phyloP scores from a whole-genome alignment of 1,140 invertebrate species.

The Spodoptera litura region DNA sequence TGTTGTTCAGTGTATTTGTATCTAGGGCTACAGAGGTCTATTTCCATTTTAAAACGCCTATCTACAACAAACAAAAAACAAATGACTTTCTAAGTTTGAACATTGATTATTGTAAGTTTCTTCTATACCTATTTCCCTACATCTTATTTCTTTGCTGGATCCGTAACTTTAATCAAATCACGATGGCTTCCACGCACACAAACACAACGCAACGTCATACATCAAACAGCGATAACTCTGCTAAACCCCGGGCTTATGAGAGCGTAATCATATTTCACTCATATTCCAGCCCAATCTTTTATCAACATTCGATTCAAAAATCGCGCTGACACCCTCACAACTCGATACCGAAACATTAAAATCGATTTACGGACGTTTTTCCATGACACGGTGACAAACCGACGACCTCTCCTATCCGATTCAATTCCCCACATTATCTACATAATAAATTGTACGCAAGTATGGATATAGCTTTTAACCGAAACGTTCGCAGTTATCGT shows the following conservation, averaged over 20 bases:
- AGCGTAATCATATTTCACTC: conserved; percentile 26
- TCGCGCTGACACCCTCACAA: conserved; percentile 2
- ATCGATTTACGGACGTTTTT: conserved; percentile 28
- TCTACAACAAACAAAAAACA: no score
- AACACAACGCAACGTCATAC: neutral
- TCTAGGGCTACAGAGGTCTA: no score
- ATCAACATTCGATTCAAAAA: conserved; percentile 33
- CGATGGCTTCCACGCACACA: neutral
- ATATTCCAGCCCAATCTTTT: conserved; percentile 14
- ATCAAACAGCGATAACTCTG: neutral
- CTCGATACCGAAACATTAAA: conserved; percentile 35
- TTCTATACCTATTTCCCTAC: no score
- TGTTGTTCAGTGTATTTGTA: no score
- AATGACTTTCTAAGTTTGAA: no score
- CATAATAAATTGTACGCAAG: conserved; percentile 26
- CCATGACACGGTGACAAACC: conserved; percentile 12
- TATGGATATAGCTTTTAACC: conserved; percentile 19
- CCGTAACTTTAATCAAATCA: no score
- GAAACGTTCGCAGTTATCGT: conserved; percentile 39
- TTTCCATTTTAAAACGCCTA: no score
- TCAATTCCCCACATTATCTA: conserved; percentile 27
- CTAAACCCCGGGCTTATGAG: neutral
- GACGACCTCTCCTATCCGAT: conserved; percentile 19
- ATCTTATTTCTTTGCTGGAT: no score
- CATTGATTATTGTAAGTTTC: no score